Conservation (phyloP, 2,888 invertebrate genomes). For the Amphipyra tragopoginis region DNA sequence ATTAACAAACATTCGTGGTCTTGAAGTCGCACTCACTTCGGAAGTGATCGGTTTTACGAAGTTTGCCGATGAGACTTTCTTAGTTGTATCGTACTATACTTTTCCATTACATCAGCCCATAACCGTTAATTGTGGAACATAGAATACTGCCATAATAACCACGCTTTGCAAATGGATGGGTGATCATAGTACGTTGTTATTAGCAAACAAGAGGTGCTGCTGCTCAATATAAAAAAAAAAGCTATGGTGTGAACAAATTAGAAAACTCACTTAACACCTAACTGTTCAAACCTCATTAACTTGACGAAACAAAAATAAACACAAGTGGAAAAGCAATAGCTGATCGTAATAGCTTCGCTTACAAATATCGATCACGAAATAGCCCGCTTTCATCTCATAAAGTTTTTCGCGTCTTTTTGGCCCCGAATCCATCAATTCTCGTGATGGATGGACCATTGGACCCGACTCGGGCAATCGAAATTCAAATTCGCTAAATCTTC, state of each 20-base stretch:
- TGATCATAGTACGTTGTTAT: no score
- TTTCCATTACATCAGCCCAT: no score
- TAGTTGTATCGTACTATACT: no score
- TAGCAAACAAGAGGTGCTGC: background rate
- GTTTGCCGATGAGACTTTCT: no score
- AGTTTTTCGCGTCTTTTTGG: conserved; percentile 85
- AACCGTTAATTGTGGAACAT: no score
- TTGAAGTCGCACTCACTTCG: no score
- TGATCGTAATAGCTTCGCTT: conserved; percentile 80
- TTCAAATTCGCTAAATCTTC: conserved; percentile 90
- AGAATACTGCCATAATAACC: no score
- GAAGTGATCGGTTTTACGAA: no score
- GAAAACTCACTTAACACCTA: conserved; percentile 40
- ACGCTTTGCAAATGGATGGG: no score
- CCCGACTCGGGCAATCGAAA: conserved; percentile 83
- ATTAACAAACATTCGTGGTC: no score
- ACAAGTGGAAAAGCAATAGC: conserved; percentile 71
- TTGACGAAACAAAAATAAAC: conserved; percentile 49
- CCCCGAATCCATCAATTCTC: conserved; percentile 88
- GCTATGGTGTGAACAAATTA: conserved; percentile 26
- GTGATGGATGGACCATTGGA: conserved; percentile 87
- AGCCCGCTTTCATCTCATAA: conserved; percentile 83
- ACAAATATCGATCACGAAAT: conserved; percentile 82
- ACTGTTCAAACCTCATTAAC: conserved; percentile 45
- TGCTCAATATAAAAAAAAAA: conserved; percentile 4